Percentiles rank a stretch among this genome's conserved stretches.
phyloP scores from a whole-genome alignment of 53 echinoderm and acorn worm species.

The Holothuria leucospilota region DNA sequence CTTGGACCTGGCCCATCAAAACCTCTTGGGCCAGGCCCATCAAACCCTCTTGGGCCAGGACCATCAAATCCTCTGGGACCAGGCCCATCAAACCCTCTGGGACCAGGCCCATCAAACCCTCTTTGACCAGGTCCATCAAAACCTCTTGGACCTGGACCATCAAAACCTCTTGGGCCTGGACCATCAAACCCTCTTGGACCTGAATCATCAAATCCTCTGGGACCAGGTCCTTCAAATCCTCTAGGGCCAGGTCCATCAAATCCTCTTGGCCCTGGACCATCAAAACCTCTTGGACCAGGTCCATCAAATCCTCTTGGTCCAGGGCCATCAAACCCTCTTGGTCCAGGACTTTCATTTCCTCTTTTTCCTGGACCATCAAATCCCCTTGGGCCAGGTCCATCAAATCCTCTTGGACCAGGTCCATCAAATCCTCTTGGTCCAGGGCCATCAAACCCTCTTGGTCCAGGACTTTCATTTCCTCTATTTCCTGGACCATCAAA shows the following conservation, averaged over 20 bases:
- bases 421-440: slow-evolving; percentile 24
- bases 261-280: slow-evolving; percentile 40
- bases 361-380: slow-evolving; percentile 23
- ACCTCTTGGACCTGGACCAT: slow-evolving; percentile 9
- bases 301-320: slow-evolving; percentile 36
- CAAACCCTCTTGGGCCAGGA: slow-evolving; percentile 13
- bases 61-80: slow-evolving; percentile 5
- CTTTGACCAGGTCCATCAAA: neutral
- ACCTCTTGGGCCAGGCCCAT: slow-evolving; percentile 43
- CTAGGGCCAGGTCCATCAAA: slow-evolving; percentile 46
- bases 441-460: slow-evolving; percentile 31
- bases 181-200: slow-evolving; percentile 32
- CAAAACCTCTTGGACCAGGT: slow-evolving; percentile 51
- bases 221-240: slow-evolving; percentile 38
- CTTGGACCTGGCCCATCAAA: slow-evolving; percentile 16
- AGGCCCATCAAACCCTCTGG: slow-evolving; percentile 22
- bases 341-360: slow-evolving; percentile 31
- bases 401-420: slow-evolving; percentile 12
- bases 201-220: slow-evolving; percentile 29
- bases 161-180: slow-evolving; percentile 3
- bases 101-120: slow-evolving; percentile 38
- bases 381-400: slow-evolving; percentile 45
- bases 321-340: slow-evolving; percentile 32
- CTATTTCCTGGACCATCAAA: slow-evolving; percentile 46
- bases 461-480: slow-evolving; percentile 9